Base-by-base conservation (phyloP, 2,113 vertebrate genomes). In the Benitochromis conjunctus region DNA sequence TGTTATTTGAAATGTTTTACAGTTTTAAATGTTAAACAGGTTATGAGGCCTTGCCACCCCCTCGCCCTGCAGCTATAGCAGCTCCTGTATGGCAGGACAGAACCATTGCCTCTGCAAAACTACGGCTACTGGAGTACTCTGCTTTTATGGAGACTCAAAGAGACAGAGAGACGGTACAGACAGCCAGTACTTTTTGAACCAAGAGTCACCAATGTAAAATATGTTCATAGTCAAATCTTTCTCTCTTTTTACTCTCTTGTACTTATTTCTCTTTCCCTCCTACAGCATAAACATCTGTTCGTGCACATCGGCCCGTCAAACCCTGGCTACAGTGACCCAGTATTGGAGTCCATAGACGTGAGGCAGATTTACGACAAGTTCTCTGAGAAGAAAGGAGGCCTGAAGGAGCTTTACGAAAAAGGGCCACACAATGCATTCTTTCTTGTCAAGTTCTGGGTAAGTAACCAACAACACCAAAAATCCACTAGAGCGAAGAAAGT, bases 331-430 rank as follows among this genome's bases (percentile, higher is more conserved):
- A 98, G 95, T 0, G 98, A 99, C 82, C 98, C 98, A 0, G 96
- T 98, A 26, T 94, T 99, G 96, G 98, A 99, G 94, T 98, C 98
- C 0, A 98, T 99, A 85, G 98, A 99, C 5, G 97, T 99, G 84
- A 97, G 98, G 83, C 98, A 99, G 97, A 99, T 99, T 96, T 99
- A 99, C 0, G 98, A 99, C 95, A 99, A 99, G 91, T 99, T 99
- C 87, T 98, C 98, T 0, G 98, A 99, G 96, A 99, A 98, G 94
- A 99, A 99, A 83, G 98, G 98, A 1, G 98, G 98, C 26, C 96
- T 99, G 90, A 99, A 99, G 94, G 98, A 99, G 91, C 97, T 99
- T 54, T 99, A 98, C 54, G 98, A 99, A 94, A 98, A 98, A 21
- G 98, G 98, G 29, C 98, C 98, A 8, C 97, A 97, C 38, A 97